Evolutionary conservation across 2,888 invertebrate species (phyloP).

Genomic region (Lithophane leautieri): DNA sequence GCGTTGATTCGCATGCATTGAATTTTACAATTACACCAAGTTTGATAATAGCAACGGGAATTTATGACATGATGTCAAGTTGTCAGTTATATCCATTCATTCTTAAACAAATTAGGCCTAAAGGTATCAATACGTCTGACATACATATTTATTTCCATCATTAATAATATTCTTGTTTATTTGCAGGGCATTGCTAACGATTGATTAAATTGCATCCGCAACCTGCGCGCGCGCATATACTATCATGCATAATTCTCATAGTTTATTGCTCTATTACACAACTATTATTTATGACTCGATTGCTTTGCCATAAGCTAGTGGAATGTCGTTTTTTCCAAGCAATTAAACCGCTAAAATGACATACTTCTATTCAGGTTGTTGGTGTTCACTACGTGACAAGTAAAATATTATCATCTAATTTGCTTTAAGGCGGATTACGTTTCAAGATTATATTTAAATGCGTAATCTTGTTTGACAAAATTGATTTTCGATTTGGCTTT

Average conservation of each 20-base stretch:
- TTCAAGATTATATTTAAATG: slow-evolving; percentile 61
- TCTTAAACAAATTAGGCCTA: slow-evolving; percentile 62
- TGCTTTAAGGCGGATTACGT: slow-evolving; percentile 67
- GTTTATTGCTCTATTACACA: slow-evolving; percentile 84
- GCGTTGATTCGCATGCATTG: slow-evolving; percentile 34
- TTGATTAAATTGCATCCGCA: slow-evolving; percentile 73
- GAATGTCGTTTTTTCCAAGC: slow-evolving; percentile 76
- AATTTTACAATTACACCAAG: slow-evolving; percentile 39
- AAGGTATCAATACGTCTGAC: slow-evolving; percentile 60
- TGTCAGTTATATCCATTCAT: slow-evolving; percentile 55
- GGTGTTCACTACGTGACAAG: slow-evolving; percentile 62
- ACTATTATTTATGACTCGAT: slow-evolving; percentile 76
- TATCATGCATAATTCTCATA: slow-evolving; percentile 72
- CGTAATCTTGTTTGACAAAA: slow-evolving; percentile 49
- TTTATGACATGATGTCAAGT: slow-evolving; percentile 52
- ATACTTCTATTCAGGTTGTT: slow-evolving; percentile 59
- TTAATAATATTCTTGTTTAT: slow-evolving; percentile 70
- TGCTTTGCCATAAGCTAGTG: slow-evolving; percentile 71
- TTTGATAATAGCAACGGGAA: slow-evolving; percentile 32
- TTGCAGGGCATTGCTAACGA: slow-evolving; percentile 68
- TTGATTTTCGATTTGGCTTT: slow-evolving; percentile 58
- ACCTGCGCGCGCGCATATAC: slow-evolving; percentile 66
- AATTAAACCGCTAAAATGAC: slow-evolving; percentile 71
- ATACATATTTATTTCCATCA: slow-evolving; percentile 64
- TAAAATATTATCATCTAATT: slow-evolving; percentile 69